Percentiles rank a stretch among this genome's conserved stretches.
These are phyloP conservation scores for Nilaparvata lugens DNA, from an alignment of 1,140 invertebrate genomes.

Conservation along the genomic window DNA sequence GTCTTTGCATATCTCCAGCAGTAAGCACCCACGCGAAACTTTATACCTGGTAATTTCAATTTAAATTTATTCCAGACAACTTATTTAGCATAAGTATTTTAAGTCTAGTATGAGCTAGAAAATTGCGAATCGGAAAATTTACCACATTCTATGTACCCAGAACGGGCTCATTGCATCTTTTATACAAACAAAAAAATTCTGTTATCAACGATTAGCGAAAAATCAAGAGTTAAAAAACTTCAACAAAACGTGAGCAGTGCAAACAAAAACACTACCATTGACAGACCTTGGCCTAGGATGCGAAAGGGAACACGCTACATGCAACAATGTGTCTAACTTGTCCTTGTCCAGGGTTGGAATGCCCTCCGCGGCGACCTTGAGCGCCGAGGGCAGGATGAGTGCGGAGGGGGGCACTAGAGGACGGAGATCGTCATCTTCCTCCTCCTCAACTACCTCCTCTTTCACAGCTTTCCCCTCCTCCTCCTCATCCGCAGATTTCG, in stretches of 20 bases:
- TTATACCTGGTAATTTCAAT: no score
- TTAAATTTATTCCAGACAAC: no score
- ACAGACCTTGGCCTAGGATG: slow-evolving; percentile 21
- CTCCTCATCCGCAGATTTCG: background rate
- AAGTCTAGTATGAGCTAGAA: no score
- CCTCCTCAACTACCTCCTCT: slow-evolving; percentile 26
- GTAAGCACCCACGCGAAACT: no score
- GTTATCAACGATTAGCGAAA: no score
- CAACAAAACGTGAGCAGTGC: background rate
- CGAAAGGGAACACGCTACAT: slow-evolving; percentile 20
- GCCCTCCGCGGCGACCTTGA: slow-evolving; percentile 29
- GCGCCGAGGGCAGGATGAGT: slow-evolving; percentile 28
- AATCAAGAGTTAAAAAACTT: no score
- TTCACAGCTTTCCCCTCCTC: slow-evolving; percentile 19
- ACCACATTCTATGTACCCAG: no score
- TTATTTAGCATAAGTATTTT: no score
- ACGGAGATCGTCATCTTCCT: slow-evolving; percentile 15
- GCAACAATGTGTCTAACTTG: slow-evolving; percentile 31
- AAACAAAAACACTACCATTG: slow-evolving; percentile 5
- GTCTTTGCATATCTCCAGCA: no score
- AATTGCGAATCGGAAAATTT: no score
- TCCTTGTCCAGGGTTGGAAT: slow-evolving; percentile 33
- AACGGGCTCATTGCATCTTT: no score
- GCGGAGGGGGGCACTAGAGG: slow-evolving; percentile 7
- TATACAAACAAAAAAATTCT: no score